phyloP scores from a whole-genome alignment of 2,888 invertebrate species.

The Agrotis ipsilon region DNA sequence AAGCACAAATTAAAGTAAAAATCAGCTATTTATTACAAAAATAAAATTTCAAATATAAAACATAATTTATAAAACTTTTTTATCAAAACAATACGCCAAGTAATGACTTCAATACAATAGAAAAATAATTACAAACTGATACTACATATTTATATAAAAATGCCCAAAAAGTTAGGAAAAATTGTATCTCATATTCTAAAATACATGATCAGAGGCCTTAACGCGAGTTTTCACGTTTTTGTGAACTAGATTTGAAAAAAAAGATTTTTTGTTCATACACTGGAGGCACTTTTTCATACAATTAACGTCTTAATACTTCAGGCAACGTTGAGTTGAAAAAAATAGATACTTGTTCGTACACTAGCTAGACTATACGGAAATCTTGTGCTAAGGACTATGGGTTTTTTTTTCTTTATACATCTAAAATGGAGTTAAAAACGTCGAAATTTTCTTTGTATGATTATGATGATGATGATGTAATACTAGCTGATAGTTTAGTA shows the following conservation, averaged over 20 bases:
- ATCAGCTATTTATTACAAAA: slow-evolving; percentile 39
- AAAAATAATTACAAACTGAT: neutral
- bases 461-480: too few relatives aligned
- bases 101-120: neutral
- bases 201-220: neutral
- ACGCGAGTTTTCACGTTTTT: too few relatives aligned
- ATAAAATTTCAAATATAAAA: slow-evolving; percentile 24
- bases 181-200: neutral
- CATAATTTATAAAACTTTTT: slow-evolving; percentile 4
- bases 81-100: slow-evolving; percentile 13
- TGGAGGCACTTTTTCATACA: too few relatives aligned
- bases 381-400: too few relatives aligned
- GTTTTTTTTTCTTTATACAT: too few relatives aligned
- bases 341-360: too few relatives aligned
- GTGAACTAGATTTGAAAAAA: too few relatives aligned
- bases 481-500: slow-evolving; percentile 22
- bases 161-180: neutral
- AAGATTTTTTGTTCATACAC: too few relatives aligned
- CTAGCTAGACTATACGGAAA: too few relatives aligned
- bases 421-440: neutral
- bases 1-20: neutral
- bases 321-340: too few relatives aligned
- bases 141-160: neutral
- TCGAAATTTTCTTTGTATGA: slow-evolving; percentile 12
- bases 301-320: too few relatives aligned